Percentiles rank a stretch among this genome's conserved stretches.
Conservation (phyloP, 2,797 vertebrate genomes). For the Onychomys arenicola region DNA sequence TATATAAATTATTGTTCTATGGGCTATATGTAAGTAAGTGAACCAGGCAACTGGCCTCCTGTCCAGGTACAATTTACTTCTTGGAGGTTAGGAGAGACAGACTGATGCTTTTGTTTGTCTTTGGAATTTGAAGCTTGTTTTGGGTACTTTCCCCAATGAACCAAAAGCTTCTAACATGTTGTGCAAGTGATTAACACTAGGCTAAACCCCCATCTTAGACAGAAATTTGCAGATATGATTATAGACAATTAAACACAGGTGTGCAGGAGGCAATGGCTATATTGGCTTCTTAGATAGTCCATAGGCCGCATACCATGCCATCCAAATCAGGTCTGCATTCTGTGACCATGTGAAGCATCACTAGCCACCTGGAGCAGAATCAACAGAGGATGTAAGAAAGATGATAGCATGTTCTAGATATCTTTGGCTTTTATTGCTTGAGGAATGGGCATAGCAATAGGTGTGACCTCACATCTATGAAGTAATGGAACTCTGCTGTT, state of each 20-base stretch:
- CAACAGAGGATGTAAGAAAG: not conserved
- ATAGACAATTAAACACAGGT: not conserved
- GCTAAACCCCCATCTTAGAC: not conserved
- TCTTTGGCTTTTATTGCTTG: not conserved
- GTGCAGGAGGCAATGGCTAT: not conserved
- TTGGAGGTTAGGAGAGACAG: fast-evolving
- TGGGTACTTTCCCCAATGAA: not conserved
- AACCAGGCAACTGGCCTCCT: not conserved
- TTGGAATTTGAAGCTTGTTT: not conserved
- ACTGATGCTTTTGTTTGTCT: not conserved
- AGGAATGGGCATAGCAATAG: not conserved
- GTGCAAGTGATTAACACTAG: not conserved
- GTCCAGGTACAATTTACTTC: not conserved
- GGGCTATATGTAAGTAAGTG: not conserved
- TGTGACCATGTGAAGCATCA: not conserved
- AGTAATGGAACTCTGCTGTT: not conserved
- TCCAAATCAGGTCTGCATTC: not conserved
- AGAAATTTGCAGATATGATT: not conserved
- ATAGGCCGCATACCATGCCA: fast-evolving
- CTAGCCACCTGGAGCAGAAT: not conserved
- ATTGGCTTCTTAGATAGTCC: not conserved
- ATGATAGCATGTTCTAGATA: not conserved
- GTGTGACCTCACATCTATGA: no score
- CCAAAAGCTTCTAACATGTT: not conserved
- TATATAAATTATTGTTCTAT: not conserved